phyloP scores from a whole-genome alignment of 2,888 invertebrate species.

The Acanthococcus lagerstroemiae region DNA sequence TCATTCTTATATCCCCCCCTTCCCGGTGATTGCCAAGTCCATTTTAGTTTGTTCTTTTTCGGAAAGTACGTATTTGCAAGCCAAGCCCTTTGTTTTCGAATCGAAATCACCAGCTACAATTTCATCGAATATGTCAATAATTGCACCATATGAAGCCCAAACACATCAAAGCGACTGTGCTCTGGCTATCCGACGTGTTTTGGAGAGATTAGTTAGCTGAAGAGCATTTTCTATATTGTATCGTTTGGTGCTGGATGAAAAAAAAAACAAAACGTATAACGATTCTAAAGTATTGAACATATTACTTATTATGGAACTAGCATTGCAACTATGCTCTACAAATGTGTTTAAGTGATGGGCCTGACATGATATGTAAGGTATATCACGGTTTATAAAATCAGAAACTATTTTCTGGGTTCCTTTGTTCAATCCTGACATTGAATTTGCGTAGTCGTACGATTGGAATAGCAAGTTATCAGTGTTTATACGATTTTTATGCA shows the following conservation, averaged over 20 bases:
- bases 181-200: slow-evolving; percentile 25
- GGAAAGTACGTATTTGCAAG: too few relatives aligned
- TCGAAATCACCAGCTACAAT: too few relatives aligned
- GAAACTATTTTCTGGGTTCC: slow-evolving; percentile 24
- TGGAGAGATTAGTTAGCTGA: slow-evolving; percentile 3
- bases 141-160: slow-evolving; percentile 8
- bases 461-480: slow-evolving; percentile 25
- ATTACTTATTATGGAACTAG: slow-evolving; percentile 4
- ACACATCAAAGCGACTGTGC: slow-evolving; percentile 4
- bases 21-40: too few relatives aligned
- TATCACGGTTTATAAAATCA: slow-evolving; percentile 4
- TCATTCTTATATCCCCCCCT: too few relatives aligned
- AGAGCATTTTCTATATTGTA: slow-evolving; percentile 20
- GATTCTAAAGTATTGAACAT: slow-evolving; percentile 25
- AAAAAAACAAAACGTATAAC: slow-evolving; percentile 25
- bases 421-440: slow-evolving; percentile 29
- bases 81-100: too few relatives aligned
- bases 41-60: too few relatives aligned
- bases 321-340: slow-evolving; percentile 25
- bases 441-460: too few relatives aligned
- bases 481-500: slow-evolving; percentile 6
- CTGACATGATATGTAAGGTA: slow-evolving; percentile 27
- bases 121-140: slow-evolving; percentile 9
- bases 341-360: slow-evolving; percentile 25
- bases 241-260: slow-evolving; percentile 28